phyloP scores from a whole-genome alignment of 1,140 invertebrate species.

The Drosophila busckii region DNA sequence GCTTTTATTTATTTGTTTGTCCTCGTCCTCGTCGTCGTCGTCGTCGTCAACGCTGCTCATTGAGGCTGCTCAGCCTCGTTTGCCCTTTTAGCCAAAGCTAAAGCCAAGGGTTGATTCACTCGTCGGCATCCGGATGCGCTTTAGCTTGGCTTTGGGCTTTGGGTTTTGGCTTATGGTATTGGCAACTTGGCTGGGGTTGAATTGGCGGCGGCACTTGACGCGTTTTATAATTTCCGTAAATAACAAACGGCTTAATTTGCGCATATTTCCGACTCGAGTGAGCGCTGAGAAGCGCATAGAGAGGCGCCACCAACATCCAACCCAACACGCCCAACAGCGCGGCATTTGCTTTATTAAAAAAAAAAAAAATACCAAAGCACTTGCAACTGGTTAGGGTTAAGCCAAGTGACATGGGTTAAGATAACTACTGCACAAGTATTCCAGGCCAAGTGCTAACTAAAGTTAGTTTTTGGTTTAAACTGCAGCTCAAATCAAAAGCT shows the following conservation, averaged over 20 bases:
- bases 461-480: too few relatives aligned
- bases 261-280: conserved; percentile 73
- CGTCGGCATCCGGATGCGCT: conserved; percentile 29
- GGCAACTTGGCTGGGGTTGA: conserved; percentile 34
- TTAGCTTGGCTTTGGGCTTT: too few relatives aligned
- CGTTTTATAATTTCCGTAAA: conserved; percentile 74
- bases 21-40: conserved; percentile 19
- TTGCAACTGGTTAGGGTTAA: too few relatives aligned
- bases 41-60: background rate
- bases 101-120: conserved; percentile 35
- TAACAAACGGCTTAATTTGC: conserved; percentile 76
- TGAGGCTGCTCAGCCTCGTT: conserved; percentile 40
- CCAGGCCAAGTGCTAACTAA: too few relatives aligned
- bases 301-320: too few relatives aligned
- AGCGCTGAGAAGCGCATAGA: too few relatives aligned
- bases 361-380: background rate
- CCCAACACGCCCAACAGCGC: too few relatives aligned
- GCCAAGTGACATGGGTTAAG: too few relatives aligned
- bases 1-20: conserved; percentile 55
- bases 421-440: too few relatives aligned
- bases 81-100: conserved; percentile 49
- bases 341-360: conserved; percentile 40
- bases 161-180: too few relatives aligned
- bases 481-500: too few relatives aligned
- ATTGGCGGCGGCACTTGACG: conserved; percentile 56